phyloP scores from a whole-genome alignment of 2,797 vertebrate genomes.

The Mormyrus proboscirostris region DNA sequence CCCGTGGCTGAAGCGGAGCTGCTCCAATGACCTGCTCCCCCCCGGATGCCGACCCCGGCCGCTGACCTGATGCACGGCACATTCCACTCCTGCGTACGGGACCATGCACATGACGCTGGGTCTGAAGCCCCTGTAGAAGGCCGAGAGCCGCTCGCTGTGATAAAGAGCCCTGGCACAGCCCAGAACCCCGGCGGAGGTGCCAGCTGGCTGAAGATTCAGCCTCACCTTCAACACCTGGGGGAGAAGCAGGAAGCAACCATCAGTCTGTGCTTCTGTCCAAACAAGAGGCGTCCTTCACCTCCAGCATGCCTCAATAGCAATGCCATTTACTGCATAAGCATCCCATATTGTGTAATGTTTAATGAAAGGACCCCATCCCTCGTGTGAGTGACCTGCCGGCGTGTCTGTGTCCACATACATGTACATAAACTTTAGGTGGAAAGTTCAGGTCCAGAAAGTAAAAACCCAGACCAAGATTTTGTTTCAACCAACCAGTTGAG shows the following conservation, averaged over 20 bases:
- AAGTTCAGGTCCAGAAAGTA: not conserved
- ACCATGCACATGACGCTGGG: slow-evolving; percentile 69
- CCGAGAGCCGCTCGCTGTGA: slow-evolving; percentile 50
- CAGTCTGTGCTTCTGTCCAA: not conserved
- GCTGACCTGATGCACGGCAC: slow-evolving; percentile 63
- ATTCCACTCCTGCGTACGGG: slow-evolving; percentile 67
- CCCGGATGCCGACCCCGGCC: not conserved
- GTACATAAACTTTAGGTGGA: not conserved
- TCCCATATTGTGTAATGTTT: not conserved
- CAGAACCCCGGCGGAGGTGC: slow-evolving; percentile 49
- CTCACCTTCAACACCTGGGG: slow-evolving; percentile 64
- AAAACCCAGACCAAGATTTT: not conserved
- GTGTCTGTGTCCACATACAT: not conserved
- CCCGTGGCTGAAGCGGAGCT: not conserved
- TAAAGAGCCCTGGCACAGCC: slow-evolving; percentile 55
- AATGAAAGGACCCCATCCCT: not conserved
- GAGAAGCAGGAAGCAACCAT: not conserved
- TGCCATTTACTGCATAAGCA: not conserved
- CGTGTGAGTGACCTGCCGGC: not conserved
- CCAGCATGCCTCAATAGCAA: not conserved
- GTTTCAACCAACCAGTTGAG: not conserved
- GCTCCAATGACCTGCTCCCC: not conserved
- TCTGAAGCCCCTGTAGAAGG: slow-evolving; percentile 67
- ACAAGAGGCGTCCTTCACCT: not conserved
- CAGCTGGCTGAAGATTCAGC: slow-evolving; percentile 58